A percentile compares a stretch with the other conserved stretches of the same genome.
Conservation (phyloP, 1,140 invertebrate species). For the Bombus consobrinus region DNA sequence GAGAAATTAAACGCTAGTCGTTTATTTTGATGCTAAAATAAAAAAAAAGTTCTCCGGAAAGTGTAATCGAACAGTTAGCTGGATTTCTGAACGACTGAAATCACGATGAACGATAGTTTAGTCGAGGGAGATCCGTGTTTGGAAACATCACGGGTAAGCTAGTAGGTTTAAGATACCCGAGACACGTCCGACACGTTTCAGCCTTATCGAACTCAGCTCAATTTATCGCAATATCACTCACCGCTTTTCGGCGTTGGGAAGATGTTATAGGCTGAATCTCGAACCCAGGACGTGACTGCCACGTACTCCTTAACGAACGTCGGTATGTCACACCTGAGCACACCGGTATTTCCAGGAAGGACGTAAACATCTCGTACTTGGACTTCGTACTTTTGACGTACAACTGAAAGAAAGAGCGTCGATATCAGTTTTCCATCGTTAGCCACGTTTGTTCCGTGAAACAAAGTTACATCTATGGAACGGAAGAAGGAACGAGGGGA, state of each 20-base stretch:
- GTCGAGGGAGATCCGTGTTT: neutral
- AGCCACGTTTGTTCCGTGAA: neutral
- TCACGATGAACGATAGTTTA: neutral
- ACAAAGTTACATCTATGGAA: neutral
- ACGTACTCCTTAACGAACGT: slow-evolving; percentile 94
- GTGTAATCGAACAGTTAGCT: neutral
- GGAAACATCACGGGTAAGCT: neutral
- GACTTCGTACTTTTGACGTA: slow-evolving; percentile 93
- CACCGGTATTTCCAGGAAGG: slow-evolving; percentile 92
- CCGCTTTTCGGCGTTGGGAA: slow-evolving; percentile 91
- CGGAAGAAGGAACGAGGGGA: neutral
- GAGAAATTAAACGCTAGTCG: neutral
- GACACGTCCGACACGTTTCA: slow-evolving; percentile 19
- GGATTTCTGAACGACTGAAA: neutral
- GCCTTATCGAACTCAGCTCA: neutral
- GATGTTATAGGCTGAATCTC: slow-evolving; percentile 91
- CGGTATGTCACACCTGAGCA: slow-evolving; percentile 93
- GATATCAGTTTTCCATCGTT: neutral
- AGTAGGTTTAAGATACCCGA: neutral
- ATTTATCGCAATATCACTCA: slow-evolving; percentile 76
- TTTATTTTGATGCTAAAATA: neutral
- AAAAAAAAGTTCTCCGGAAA: too few relatives aligned
- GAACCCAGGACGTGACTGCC: slow-evolving; percentile 94
- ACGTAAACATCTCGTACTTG: slow-evolving; percentile 95
- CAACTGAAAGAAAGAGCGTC: slow-evolving; percentile 85